Base-by-base conservation (phyloP, 2,888 invertebrate genomes). In the Cecidostiba fungosa region DNA sequence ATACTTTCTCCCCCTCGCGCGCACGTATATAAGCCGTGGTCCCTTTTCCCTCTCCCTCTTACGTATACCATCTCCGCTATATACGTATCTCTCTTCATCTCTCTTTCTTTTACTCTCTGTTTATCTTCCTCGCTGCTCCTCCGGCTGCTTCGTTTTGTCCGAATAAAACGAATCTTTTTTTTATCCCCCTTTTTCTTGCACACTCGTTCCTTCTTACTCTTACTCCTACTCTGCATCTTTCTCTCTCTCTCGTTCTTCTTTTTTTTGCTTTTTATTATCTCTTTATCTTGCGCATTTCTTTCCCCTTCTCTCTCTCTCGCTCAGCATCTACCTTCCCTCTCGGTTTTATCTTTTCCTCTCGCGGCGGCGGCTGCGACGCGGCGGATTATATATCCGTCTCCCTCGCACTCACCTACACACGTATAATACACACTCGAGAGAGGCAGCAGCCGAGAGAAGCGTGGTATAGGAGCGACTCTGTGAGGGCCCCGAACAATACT, bases 401-500 rank as follows among this genome's bases (percentile, higher is more conserved):
- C 14, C 36, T 86, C 76, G 32, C 80, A 1, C 47, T 72, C 82
- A 78, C 81, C 82, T 62, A 86, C 47, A 77, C 72, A 54, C 12
- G 16, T 26, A 32, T 19, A 10, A 70, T 54, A 3, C 10, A n/a
- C 39, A 19, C 0, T 1, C n/a, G 1, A 16, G 62, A 14, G 69
- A 32, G 82, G 8, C 12, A 70, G n/a, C 36, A 66, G 47, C 16
- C 16, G 47, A 66, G 59, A 59, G 54, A 59, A 3, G 32, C 54
- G 26, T 19, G 12, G 47, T 26, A 36, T 72, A 77, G n/a, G 47
- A 36, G 39, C 73, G 43, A 50, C 54, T 47, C 43, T 62, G n/a
- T n/a, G 62, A 74, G 80, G 74, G 72, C 54, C 83, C 77, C 69
- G 83, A 86, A 86, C 86, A 83, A 86, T 86, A 80, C 77, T 86